Evolutionary conservation across 2,113 vertebrate species (phyloP), one percentile per base, ranked within the genome.

Genomic region (Brachionichthys hirsutus): DNA sequence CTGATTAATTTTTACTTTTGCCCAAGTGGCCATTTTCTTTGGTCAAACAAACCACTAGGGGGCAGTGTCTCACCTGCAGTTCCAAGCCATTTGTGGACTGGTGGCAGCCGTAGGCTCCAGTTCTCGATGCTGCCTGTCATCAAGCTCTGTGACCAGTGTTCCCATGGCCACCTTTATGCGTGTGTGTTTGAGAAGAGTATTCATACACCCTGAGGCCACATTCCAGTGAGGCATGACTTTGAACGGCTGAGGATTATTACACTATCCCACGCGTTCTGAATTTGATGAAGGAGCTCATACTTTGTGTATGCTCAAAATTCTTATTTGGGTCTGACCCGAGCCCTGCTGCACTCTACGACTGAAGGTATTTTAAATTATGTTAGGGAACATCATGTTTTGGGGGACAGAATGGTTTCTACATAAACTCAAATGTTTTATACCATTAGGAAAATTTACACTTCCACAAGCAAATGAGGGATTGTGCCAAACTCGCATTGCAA

Each of bases 61-160:
- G 87, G 86, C 87, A 88, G 48, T 85, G 65, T 83, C 76, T 84
- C 61, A 85, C 75, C 66, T 85, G 66, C 41, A 53, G 40, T 60
- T 48, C 62, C 7, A 4, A 10, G 62, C 36, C 24, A 11, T 43
- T 17, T 49, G 42, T 58, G 22, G 45, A 78, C 45, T 63, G 75
- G 35, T 66, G 67, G 62, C 34, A 65, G 34, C 62, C 45, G 44
- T 36, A 13, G 71, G 44, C 48, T 81, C 62, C 41, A 36, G 49
- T 47, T 20, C 36, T 60, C 46, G 52, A 42, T 6, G 14, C 47
- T 10, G 34, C 6, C 38, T 12, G 58, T 60, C 38, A 14, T 58
- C 49, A 49, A 40, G 42, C 75, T 70, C 46, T 75, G 51, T 51
- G 70, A 48, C 73, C 79, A 67, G 67, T 74, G 51, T 55, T 78